Evolutionary conservation across 2,888 invertebrate genomes (phyloP).

Genomic region (Noctua pronuba): DNA sequence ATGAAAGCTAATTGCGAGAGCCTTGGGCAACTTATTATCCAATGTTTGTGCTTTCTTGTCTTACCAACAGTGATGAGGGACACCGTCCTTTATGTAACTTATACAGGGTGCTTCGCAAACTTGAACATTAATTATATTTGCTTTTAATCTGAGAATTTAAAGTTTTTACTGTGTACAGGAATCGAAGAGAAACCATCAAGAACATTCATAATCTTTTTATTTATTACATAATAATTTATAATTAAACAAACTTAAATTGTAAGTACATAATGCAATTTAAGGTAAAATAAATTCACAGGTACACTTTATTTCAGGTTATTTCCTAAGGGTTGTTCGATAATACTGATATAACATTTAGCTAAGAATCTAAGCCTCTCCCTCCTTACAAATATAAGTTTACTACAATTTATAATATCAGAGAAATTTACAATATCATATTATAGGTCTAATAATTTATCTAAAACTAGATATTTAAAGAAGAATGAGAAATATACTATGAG

Average conservation of each 20-base stretch:
- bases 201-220: conserved; percentile 66
- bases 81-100: conserved; percentile 39
- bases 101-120: conserved; percentile 42
- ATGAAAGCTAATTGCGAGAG: conserved; percentile 36
- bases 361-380: conserved; percentile 78
- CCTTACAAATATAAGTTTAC: conserved; percentile 64
- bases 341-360: conserved; percentile 67
- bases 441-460: conserved; percentile 38
- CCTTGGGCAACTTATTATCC: conserved; percentile 36
- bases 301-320: conserved; percentile 64
- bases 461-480: conserved; percentile 29
- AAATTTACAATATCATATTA: conserved; percentile 60
- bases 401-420: conserved; percentile 54
- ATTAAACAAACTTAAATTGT: conserved; percentile 53
- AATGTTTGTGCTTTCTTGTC: conserved; percentile 38
- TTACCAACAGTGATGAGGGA: conserved; percentile 35
- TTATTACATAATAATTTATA: conserved; percentile 62
- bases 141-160: conserved; percentile 6
- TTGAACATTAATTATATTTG: conserved; percentile 52
- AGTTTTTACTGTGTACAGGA: neutral
- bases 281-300: conserved; percentile 72
- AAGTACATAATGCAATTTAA: conserved; percentile 47
- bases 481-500: conserved; percentile 34
- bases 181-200: conserved; percentile 35
- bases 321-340: conserved; percentile 58